These are phyloP conservation scores for Eudorcas thomsonii DNA, from an alignment of 2,113 vertebrate species.

Conservation along the genomic window DNA sequence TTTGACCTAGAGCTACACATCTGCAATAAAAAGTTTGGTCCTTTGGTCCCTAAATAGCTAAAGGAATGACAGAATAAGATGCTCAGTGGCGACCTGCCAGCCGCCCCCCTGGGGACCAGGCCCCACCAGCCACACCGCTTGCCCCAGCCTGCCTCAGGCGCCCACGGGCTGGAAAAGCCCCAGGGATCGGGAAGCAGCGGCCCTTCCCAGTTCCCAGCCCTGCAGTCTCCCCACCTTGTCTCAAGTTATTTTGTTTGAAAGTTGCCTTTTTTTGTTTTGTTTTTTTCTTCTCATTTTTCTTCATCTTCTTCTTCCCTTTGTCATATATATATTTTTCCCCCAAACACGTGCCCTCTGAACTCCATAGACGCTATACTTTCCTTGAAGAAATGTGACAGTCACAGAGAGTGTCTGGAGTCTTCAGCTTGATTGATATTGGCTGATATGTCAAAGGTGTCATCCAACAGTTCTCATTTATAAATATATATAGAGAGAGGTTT, in stretches of 20 bases:
- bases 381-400: constrained; percentile 89
- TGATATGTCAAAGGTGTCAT: constrained; percentile 90
- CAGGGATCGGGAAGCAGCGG: constrained; percentile 76
- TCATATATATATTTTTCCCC: constrained; percentile 73
- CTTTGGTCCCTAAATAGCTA: constrained; percentile 99
- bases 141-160: constrained; percentile 68
- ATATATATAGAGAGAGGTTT: constrained; percentile 83
- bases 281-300: constrained; percentile 62
- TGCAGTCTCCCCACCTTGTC: constrained; percentile 80
- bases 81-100: constrained; percentile 90
- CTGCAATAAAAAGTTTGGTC: constrained; percentile 99
- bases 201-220: constrained; percentile 83
- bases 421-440: constrained; percentile 87
- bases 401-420: constrained; percentile 88
- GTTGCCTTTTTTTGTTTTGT: constrained; percentile 70
- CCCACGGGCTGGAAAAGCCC: constrained; percentile 79
- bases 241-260: constrained; percentile 78
- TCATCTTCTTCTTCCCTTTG: constrained; percentile 69
- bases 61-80: constrained; percentile 99
- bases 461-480: constrained; percentile 85
- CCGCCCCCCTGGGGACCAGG: constrained; percentile 69
- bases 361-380: constrained; percentile 86
- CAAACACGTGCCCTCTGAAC: constrained; percentile 83
- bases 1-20: constrained; percentile 98
- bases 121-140: constrained; percentile 33